phyloP scores from a whole-genome alignment of 2,113 vertebrate genomes.

The Blennius ocellaris region DNA sequence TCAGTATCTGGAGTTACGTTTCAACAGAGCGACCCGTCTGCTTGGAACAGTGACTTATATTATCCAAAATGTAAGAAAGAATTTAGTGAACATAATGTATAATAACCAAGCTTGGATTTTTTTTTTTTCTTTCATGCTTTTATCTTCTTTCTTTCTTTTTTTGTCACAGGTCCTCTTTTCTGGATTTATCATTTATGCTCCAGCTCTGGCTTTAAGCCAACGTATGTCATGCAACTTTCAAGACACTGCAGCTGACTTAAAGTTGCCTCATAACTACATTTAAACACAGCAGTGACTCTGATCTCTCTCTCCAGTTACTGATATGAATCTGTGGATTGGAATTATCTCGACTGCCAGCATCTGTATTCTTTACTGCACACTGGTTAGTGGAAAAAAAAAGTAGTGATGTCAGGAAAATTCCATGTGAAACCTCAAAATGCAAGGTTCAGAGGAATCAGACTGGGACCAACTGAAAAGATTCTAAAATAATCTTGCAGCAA shows the following conservation, averaged over 20 bases:
- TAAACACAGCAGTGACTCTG: too few species aligned
- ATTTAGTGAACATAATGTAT: background rate
- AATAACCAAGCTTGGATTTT: rapidly evolving
- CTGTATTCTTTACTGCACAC: conserved; percentile 92
- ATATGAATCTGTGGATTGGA: conserved; percentile 90
- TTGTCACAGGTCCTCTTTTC: conserved; percentile 88
- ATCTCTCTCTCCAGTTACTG: conserved; percentile 81
- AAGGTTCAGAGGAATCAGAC: too few species aligned
- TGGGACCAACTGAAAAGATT: too few species aligned
- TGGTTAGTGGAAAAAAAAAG: conserved; percentile 77
- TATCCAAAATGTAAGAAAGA: conserved; percentile 85
- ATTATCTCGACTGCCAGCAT: conserved; percentile 88
- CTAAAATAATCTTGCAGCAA: too few species aligned
- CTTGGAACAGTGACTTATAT: conserved; percentile 87
- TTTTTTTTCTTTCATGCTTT: too few species aligned
- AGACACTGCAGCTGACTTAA: too few species aligned
- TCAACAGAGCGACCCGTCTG: conserved; percentile 87
- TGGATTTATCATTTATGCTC: conserved; percentile 94
- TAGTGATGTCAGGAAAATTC: too few species aligned
- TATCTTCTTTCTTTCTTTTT: background rate
- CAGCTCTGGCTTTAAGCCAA: conserved; percentile 95
- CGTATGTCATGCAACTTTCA: conserved; percentile 72
- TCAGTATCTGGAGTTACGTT: conserved; percentile 91
- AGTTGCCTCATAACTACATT: too few species aligned
- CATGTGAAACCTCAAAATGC: too few species aligned